Percentiles rank a stretch among this genome's conserved stretches.
Evolutionary conservation across 64 coral and sea anemone genomes (phyloP).

Genomic region (Pocillopora verrucosa): DNA sequence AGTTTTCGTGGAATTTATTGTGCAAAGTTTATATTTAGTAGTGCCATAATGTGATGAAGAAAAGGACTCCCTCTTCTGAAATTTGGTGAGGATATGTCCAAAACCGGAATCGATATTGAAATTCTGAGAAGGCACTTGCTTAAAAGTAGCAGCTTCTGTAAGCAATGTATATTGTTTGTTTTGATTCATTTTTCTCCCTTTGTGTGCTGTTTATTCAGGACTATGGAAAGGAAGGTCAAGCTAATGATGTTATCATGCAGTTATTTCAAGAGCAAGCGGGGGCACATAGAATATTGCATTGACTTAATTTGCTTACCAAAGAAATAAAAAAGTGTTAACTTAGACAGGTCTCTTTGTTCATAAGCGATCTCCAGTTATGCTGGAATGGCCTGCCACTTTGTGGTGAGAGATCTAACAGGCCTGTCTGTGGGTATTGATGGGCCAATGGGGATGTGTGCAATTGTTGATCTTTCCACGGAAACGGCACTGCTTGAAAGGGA

Average conservation of each 20-base stretch:
- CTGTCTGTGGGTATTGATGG: too few species aligned
- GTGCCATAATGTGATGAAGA: slow-evolving; percentile 73
- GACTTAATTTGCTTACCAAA: neutral
- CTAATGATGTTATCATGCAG: slow-evolving; percentile 93
- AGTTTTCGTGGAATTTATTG: neutral
- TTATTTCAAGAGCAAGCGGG: slow-evolving; percentile 97
- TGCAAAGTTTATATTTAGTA: neutral
- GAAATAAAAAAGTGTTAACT: neutral
- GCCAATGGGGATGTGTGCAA: too few species aligned
- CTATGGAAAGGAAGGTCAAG: slow-evolving; percentile 94
- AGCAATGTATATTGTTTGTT: neutral
- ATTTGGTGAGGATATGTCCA: slow-evolving; percentile 73
- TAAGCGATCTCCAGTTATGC: too few species aligned
- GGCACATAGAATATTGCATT: slow-evolving; percentile 44
- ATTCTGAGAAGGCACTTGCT: slow-evolving; percentile 21
- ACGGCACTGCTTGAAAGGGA: too few species aligned
- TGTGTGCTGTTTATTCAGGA: slow-evolving; percentile 57
- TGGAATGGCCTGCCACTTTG: too few species aligned
- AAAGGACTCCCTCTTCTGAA: slow-evolving; percentile 92
- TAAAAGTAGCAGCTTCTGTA: slow-evolving; percentile 46
- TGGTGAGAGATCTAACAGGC: too few species aligned
- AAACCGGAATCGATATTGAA: slow-evolving; percentile 77
- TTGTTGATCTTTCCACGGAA: too few species aligned
- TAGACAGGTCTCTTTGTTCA: neutral
- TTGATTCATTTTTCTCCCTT: neutral